Conservation (phyloP, 2,113 vertebrate genomes). For the Elephas maximus region DNA sequence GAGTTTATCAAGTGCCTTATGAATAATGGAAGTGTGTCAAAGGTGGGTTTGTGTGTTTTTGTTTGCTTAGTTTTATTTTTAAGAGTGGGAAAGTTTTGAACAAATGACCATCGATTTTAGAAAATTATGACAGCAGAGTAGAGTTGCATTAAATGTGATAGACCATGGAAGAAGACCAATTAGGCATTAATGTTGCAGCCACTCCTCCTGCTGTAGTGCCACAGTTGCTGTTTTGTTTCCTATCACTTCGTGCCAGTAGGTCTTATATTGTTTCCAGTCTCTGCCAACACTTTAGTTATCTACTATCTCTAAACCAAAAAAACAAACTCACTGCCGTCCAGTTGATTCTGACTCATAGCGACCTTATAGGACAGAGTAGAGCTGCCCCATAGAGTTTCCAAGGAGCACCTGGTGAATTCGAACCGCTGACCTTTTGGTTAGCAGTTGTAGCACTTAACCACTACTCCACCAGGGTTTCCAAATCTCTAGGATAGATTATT, state of each 20-base stretch:
- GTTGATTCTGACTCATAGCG: too few species aligned
- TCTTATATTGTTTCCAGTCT: not conserved
- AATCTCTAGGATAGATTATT: too few species aligned
- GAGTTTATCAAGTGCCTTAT: rapidly evolving
- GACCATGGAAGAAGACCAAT: not conserved
- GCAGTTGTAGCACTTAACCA: too few species aligned
- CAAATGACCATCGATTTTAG: not conserved
- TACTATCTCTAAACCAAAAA: not conserved
- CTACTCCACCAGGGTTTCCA: too few species aligned
- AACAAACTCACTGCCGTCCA: too few species aligned
- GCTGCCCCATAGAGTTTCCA: too few species aligned
- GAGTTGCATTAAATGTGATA: too few species aligned
- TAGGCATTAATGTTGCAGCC: rapidly evolving
- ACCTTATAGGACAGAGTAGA: too few species aligned
- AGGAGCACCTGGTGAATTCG: too few species aligned
- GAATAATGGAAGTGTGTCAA: rapidly evolving
- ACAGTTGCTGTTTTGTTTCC: too few species aligned
- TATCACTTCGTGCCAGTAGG: not conserved
- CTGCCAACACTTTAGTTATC: not conserved
- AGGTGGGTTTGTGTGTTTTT: not conserved
- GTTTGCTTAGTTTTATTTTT: not conserved
- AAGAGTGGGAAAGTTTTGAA: not conserved
- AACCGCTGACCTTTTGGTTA: too few species aligned
- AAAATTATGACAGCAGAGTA: too few species aligned
- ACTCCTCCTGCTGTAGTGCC: not conserved